Conservation (phyloP, 1,140 invertebrate genomes). For the Littorina saxatilis region DNA sequence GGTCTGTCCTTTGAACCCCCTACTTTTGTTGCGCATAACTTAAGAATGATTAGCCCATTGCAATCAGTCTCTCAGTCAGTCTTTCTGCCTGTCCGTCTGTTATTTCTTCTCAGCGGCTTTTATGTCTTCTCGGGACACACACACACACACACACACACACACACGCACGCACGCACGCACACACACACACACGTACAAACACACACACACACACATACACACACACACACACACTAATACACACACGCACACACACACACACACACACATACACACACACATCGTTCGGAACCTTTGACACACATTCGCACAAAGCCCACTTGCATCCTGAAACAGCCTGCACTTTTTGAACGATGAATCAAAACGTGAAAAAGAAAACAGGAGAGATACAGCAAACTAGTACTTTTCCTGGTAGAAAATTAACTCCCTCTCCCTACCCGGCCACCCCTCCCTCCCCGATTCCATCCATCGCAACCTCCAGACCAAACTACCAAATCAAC, state of each 20-base stretch:
- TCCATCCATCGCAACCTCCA: no score
- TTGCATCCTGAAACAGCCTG: neutral
- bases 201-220: neutral
- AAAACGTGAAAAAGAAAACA: neutral
- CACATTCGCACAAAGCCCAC: neutral
- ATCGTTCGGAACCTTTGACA: neutral
- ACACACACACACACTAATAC: neutral
- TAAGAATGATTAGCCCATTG: neutral
- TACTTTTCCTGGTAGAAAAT: neutral
- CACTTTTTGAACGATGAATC: neutral
- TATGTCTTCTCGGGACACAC: neutral
- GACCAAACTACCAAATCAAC: no score
- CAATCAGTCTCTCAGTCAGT: neutral
- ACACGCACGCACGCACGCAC: neutral
- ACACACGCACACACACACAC: conserved; percentile 9
- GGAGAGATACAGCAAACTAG: neutral
- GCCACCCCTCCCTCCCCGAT: no score
- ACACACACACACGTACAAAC: neutral
- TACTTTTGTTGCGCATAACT: no score
- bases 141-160: conserved; percentile 1
- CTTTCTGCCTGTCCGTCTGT: neutral
- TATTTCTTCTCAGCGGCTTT: neutral
- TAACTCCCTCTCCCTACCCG: neutral
- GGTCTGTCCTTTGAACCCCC: no score
- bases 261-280: neutral